Percentiles rank a stretch among this genome's conserved stretches.
These are phyloP conservation scores for Microtus pennsylvanicus DNA, from an alignment of 2,113 vertebrate species.

Conservation along the genomic window DNA sequence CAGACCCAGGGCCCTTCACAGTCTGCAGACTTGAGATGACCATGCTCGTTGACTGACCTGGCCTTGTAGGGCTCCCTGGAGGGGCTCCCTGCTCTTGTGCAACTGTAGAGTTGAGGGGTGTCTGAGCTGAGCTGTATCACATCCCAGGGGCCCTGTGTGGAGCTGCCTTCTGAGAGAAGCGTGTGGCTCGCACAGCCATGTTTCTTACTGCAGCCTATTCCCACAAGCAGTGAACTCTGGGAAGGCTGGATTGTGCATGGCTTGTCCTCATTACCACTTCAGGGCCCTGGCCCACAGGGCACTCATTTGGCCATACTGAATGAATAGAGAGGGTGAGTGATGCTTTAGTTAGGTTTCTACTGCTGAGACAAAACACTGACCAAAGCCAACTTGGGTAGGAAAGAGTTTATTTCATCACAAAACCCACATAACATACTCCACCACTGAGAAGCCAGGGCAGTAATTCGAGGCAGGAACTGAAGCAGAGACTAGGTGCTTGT, in stretches of 20 bases:
- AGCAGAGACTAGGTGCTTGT: neutral
- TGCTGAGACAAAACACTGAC: neutral
- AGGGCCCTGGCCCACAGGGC: neutral
- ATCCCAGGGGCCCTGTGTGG: neutral
- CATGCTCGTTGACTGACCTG: accelerated
- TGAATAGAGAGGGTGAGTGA: neutral
- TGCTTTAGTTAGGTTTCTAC: neutral
- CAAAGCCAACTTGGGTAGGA: neutral
- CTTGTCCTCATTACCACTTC: neutral
- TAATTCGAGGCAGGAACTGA: neutral
- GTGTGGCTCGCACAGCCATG: too few relatives aligned
- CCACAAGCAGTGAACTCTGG: too few relatives aligned
- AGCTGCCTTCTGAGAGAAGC: neutral
- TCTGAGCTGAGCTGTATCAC: neutral
- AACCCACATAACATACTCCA: too few relatives aligned
- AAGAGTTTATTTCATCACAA: neutral
- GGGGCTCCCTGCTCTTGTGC: accelerated
- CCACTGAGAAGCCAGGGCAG: neutral
- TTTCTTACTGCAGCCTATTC: neutral
- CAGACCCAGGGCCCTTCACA: neutral
- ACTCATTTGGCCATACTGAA: too few relatives aligned
- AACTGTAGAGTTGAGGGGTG: too few relatives aligned
- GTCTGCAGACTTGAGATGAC: neutral
- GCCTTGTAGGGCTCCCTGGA: accelerated
- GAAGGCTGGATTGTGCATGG: too few relatives aligned